Base-by-base conservation (phyloP, 2,113 vertebrate species). In the Eptesicus fuscus region DNA sequence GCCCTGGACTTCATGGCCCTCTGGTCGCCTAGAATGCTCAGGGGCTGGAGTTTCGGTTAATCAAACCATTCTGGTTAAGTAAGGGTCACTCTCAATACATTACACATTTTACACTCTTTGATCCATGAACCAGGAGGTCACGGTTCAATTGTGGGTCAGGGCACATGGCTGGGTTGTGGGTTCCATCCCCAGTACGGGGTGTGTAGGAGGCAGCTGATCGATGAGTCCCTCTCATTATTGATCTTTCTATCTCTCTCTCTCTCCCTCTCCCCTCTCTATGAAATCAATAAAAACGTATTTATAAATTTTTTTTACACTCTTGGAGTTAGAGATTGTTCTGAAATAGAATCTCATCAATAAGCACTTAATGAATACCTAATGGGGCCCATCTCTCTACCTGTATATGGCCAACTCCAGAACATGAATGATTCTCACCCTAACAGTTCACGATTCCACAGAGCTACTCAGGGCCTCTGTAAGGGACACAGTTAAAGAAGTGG, bases 361-460 rank as follows among this genome's bases (percentile, higher is more conserved):
- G 80, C 5, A 25, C 12, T 7, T 30, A 13, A 35, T 14, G 18
- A 42, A 9, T 40, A 17, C 47, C 25, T 11, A 13, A 7, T 3
- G 12, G 17, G 82, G 25, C 28, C n/a, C 13, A 1, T 25, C 14
- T 56, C 28, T 74, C 76, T 80, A 5, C 23, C 9, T 77, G n/a
- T 47, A 30, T 69, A 4, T 37, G 4, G 17, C 25, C 14, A 10
- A 77, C 53, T 47, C n/a, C 6, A 28, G 78, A 30, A 14, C 6
- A 35, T 25, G 20, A 22, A 9, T 79, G 89, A 37, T 28, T 74
- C 74, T 49, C 16, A 32, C 20, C 17, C 42, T 35, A 14, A 7
- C 0, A 1, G 10, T 0, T 47, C 47, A 28, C 0, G 7, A 8
- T 9, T 73, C 87, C 37, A 12, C 6, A 11, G 44, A 40, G 56